phyloP scores from a whole-genome alignment of 2,888 invertebrate species.

The Dorcus hopei region DNA sequence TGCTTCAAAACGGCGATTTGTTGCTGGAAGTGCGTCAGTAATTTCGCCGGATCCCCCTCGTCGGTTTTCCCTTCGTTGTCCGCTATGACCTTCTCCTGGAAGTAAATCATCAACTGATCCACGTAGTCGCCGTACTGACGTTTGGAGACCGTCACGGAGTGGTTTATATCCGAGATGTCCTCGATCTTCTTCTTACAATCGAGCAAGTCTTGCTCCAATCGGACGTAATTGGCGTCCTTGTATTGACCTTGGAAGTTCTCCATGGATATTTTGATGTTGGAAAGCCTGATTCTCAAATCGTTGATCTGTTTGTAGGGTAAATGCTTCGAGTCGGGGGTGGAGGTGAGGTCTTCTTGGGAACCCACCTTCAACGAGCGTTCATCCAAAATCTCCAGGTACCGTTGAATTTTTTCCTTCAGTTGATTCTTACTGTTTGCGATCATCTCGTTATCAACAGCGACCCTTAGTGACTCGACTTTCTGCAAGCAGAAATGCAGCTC shows the following conservation, averaged over 20 bases:
- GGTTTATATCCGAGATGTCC: not conserved
- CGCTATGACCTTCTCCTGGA: constrained; percentile 7
- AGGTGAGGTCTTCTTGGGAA: constrained; percentile 8
- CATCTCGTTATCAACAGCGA: constrained; percentile 17
- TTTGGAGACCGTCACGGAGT: not conserved
- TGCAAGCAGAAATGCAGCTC: constrained; percentile 14
- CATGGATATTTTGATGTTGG: constrained; percentile 14
- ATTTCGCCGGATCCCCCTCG: constrained; percentile 2
- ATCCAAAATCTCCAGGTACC: constrained; percentile 25
- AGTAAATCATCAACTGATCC: constrained; percentile 10
- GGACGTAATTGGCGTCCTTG: constrained; percentile 15
- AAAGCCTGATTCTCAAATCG: constrained; percentile 14
- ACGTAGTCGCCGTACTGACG: constrained; percentile 11
- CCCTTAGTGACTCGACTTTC: constrained; percentile 16
- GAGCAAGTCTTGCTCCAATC: constrained; percentile 18
- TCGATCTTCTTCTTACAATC: constrained; percentile 1
- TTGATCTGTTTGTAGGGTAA: constrained; percentile 10
- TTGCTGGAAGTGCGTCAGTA: not conserved
- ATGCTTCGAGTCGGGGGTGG: not conserved
- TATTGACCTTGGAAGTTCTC: constrained; percentile 20
- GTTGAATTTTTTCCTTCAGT: constrained; percentile 22
- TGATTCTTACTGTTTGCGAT: constrained; percentile 18
- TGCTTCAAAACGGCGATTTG: not conserved
- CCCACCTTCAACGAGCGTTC: constrained; percentile 22
- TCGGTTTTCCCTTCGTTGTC: constrained; percentile 4